Base-by-base conservation (phyloP, 2,888 invertebrate genomes). In the Melanotus villosus region DNA sequence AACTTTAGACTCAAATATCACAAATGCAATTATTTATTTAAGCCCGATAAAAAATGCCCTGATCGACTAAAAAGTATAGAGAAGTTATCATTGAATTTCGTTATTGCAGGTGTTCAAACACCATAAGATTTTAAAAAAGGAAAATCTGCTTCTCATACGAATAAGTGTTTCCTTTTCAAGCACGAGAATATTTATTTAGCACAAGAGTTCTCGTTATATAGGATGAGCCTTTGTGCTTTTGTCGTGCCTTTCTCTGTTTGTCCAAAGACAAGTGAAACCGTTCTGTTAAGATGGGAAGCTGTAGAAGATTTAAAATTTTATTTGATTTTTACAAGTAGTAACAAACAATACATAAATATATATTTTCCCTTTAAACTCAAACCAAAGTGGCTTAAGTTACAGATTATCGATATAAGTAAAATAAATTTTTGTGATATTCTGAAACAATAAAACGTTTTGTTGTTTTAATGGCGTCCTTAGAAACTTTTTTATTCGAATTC, bases 211-310 rank as follows among this genome's bases (percentile, higher is more conserved):
- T 64, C 54, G 69, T 69, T 68, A 64, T 58, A 63, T 57, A 68
- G 12, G 57, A 68, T 59, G 59, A 65, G 63, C 54, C 43, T 69
- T 65, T 65, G 69, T 64, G 65, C 65, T 65, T 69, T 69, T 69
- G 69, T 69, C 64, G 54, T 68, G 41, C 57, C 59, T 65, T 47
- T 66, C 52, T 50, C 54, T 45, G 60, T 32, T 38, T 64, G 52
- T 57, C 50, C 32, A 64, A 50, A 68, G 63, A 64, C 58, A 64
- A n/a, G 12, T 54, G 36, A 47, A 50, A 54, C 59, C 54, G 65
- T 69, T 68, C 47, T 26, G 52, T 54, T 30, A 52, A 21, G 52
- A 54, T 54, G 38, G 23, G 12, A 43, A 52, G 62, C 63, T 63
- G 36, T 19, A 36, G 41, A 43, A 30, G 23, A 63, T 16, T 52